phyloP scores from a whole-genome alignment of 2,797 vertebrate genomes.

The Dryobates pubescens region DNA sequence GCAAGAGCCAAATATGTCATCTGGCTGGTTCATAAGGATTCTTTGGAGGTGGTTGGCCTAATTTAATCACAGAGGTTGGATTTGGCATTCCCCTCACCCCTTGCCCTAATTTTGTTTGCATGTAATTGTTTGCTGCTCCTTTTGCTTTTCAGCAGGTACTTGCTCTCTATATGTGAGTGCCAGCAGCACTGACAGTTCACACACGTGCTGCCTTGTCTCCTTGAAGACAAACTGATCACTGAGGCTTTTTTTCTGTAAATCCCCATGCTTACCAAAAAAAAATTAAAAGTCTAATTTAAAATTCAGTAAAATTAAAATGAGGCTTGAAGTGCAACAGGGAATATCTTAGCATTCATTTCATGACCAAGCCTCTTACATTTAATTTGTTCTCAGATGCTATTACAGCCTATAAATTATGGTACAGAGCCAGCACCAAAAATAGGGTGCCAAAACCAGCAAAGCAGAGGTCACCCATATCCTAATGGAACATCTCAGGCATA shows the following conservation, averaged over 20 bases:
- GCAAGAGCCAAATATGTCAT: background rate
- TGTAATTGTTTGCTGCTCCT: background rate
- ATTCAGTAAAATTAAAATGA: constrained; percentile 20
- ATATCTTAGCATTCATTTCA: background rate
- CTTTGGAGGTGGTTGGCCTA: background rate
- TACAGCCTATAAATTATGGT: background rate
- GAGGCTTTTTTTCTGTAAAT: background rate
- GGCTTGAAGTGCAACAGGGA: background rate
- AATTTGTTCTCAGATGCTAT: background rate
- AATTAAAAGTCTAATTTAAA: background rate
- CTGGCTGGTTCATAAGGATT: background rate
- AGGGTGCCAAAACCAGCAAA: constrained; percentile 1
- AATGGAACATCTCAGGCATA: background rate
- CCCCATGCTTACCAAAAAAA: background rate
- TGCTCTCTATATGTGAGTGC: background rate
- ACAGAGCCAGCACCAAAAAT: constrained; percentile 5
- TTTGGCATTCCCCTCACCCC: background rate
- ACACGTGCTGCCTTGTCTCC: background rate
- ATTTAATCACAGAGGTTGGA: background rate
- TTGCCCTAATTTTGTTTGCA: background rate
- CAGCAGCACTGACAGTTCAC: background rate
- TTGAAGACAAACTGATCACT: background rate
- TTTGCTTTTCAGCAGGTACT: background rate
- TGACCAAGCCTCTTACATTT: background rate
- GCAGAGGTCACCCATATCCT: constrained; percentile 4